phyloP scores from a whole-genome alignment of 2,797 vertebrate species.

The Chaetodon trifasciatus region DNA sequence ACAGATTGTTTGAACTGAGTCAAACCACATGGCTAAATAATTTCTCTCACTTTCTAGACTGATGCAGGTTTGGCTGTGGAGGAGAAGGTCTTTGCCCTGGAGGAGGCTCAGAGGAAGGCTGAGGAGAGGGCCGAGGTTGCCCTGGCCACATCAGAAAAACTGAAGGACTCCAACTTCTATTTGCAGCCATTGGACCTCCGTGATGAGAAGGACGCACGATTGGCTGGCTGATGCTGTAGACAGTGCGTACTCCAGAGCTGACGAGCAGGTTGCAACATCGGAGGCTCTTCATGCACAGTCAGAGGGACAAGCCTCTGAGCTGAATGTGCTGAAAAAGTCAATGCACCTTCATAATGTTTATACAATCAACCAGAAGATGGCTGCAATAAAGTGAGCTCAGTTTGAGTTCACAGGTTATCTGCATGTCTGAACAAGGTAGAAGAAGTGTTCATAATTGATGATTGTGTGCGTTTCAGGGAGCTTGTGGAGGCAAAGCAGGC shows the following conservation, averaged over 20 bases:
- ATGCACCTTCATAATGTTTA: conserved; percentile 26
- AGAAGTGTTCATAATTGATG: neutral
- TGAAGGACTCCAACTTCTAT: conserved; percentile 7
- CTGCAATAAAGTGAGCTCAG: conserved; percentile 35
- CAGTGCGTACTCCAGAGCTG: conserved; percentile 2
- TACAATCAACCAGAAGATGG: conserved; percentile 32
- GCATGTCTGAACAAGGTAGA: neutral
- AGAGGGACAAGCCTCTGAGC: conserved; percentile 10
- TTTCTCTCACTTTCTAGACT: neutral
- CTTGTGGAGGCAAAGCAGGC: conserved; percentile 21
- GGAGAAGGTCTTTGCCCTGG: conserved; percentile 39
- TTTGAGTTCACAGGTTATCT: neutral
- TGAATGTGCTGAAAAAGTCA: conserved; percentile 36
- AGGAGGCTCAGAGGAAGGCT: conserved; percentile 40
- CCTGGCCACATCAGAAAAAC: conserved; percentile 21
- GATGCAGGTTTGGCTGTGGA: neutral
- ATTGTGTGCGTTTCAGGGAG: conserved; percentile 24
- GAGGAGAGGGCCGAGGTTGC: conserved; percentile 22
- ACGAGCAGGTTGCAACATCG: conserved; percentile 8
- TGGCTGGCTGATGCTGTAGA: conserved; percentile 1
- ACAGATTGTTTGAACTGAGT: neutral
- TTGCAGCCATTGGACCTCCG: conserved; percentile 1
- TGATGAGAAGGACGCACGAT: conserved; percentile 3
- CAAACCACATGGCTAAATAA: conserved; percentile 1
- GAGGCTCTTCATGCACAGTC: conserved; percentile 19